Base-by-base conservation (phyloP, 2,888 invertebrate species). In the Anorthoa munda region DNA sequence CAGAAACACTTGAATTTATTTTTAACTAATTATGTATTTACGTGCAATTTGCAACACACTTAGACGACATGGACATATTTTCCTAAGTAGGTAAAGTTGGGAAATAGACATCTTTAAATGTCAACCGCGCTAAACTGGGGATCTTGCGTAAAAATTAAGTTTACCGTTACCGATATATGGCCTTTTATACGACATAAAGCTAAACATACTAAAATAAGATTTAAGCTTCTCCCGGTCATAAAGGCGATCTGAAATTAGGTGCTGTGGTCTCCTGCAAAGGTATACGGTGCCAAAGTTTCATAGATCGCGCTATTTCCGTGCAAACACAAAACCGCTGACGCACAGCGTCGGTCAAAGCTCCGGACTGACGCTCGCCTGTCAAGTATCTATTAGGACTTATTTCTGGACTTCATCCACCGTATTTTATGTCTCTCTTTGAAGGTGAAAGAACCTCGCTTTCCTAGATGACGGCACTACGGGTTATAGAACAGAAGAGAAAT, bases 281-380 rank as follows among this genome's bases (percentile, higher is more conserved):
- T 86, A 86, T 87, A 81, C 89, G 90, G 77, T 94, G 94, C 94
- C 94, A 94, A 94, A 90, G 90, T 90, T 92, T 92, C 90, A 89
- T 90, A 90, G 90, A 88, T 87, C 86, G 89, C 82, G 87, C 92
- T 94, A 94, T 94, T 94, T 94, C 90, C 88, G 93, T 87, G 86
- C 79, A 91, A 87, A 86, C 85, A 81, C 73, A 85, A 84, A 84
- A 86, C 77, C 76, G 81, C 86, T 86, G 84, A 86, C 86, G 86
- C 75, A 86, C 83, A 76, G 71, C 58, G 73, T 77, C 86, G 93
- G 92, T 93, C 93, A 92, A 92, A 93, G 93, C 92, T 88, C 92
- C 87, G 75, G 67, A 71, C 85, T 88, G 86, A 86, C 85, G 88
- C 81, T 79, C 77, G 87, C 84, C 87, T 87, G 87, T 88, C 86